Evolutionary conservation across 2,888 invertebrate species (phyloP).

Genomic region (Eueremaeus valkanovi): DNA sequence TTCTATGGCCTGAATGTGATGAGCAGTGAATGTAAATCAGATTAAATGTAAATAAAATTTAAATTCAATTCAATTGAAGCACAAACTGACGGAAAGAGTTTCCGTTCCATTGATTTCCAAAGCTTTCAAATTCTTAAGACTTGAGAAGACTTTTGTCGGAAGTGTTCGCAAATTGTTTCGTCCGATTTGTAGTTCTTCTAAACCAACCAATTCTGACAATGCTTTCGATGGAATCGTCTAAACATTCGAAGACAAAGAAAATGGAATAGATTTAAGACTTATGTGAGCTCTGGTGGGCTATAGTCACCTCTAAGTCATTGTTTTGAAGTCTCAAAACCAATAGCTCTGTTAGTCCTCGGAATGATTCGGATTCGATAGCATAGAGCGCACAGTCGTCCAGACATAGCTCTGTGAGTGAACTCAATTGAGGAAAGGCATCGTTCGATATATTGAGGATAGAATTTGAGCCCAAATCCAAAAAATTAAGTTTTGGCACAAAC

Average conservation of each 20-base stretch:
- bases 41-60: neutral
- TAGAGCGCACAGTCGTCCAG: conserved; percentile 54
- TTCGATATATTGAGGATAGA: conserved; percentile 62
- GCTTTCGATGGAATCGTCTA: conserved; percentile 66
- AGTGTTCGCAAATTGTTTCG: conserved; percentile 73
- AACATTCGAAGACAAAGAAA: neutral
- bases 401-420: conserved; percentile 67
- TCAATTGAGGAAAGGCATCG: conserved; percentile 52
- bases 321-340: conserved; percentile 70
- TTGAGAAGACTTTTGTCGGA: conserved; percentile 67
- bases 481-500: conserved; percentile 69
- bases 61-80: too few relatives aligned
- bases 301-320: conserved; percentile 65
- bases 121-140: conserved; percentile 67
- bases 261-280: too few relatives aligned
- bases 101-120: conserved; percentile 68
- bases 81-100: conserved; percentile 37
- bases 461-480: conserved; percentile 72
- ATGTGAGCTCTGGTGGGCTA: neutral
- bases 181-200: conserved; percentile 70
- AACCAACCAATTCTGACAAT: conserved; percentile 68
- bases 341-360: conserved; percentile 65
- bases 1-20: conserved; percentile 64
- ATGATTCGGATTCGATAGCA: conserved; percentile 64
- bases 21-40: neutral